Evolutionary conservation across 2,113 vertebrate species (phyloP).

Genomic region (Pygoscelis adeliae): DNA sequence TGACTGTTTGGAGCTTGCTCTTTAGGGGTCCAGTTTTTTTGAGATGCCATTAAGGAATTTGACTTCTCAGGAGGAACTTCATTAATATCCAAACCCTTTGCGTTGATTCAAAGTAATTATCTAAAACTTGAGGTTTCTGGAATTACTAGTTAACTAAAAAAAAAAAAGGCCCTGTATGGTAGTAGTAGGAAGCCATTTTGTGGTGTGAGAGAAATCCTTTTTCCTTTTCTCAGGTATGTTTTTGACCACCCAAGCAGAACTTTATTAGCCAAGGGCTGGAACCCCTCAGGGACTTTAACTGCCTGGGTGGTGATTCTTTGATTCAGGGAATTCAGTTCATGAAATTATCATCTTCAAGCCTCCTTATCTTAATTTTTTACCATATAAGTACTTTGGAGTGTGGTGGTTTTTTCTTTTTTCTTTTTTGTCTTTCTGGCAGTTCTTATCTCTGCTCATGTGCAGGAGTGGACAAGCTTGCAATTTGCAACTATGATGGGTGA

Average conservation of each 20-base stretch:
- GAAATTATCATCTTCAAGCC: neutral
- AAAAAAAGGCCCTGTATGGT: neutral
- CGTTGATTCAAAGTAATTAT: neutral
- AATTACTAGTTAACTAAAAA: neutral
- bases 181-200: neutral
- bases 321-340: neutral
- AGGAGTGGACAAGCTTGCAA: neutral
- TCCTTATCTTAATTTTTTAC: neutral
- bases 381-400: neutral
- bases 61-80: neutral
- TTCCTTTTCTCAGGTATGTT: neutral
- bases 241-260: constrained; percentile 12
- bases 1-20: neutral
- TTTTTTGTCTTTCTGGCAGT: neutral
- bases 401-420: neutral
- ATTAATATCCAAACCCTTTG: neutral
- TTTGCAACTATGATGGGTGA: neutral
- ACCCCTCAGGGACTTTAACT: neutral
- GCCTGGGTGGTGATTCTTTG: neutral
- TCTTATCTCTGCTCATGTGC: neutral
- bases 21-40: neutral
- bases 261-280: neutral
- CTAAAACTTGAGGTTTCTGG: neutral
- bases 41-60: neutral
- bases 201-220: neutral